Base-by-base conservation (phyloP, 2,797 vertebrate species). In the Lepidocolaptes lacrymiger region DNA sequence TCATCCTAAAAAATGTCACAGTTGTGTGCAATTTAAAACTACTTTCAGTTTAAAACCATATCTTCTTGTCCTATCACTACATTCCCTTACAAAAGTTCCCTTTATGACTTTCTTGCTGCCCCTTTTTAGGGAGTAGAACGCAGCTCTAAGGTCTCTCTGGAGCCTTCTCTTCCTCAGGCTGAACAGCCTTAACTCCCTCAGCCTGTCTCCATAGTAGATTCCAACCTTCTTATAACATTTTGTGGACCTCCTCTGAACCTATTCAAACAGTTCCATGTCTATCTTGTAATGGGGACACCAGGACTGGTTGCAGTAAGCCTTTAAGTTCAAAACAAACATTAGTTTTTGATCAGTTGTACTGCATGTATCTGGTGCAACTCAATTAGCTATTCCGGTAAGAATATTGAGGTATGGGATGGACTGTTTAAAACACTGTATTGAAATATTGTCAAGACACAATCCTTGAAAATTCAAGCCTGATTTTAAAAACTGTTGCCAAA, bases 91-190 rank as follows among this genome's bases (percentile, higher is more conserved):
- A 27, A 14, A 27, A 30, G 30, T 5, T 24, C 10, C 27, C 6
- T 76, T 58, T 64, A 27, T 3, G 0, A 11, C 32, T 64, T 68
- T 85, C 30, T 52, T 66, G 9, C 8, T 61, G 8, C 5, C 3
- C 2, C 8, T 1, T 34, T 85, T 66, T 23, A 48, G 23, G 6
- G 67, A 24, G 0, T 62, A 26, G 12, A 69, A 51, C 3, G 9
- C 13, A 32, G 2, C 28, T 63, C 20, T 16, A 30, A 63, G 3
- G 17, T 73, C 0, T 37, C 51, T 3, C 0, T 3, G 1, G 18
- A 81, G 6, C 6, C 12, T 76, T 58, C 28, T 81, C 20, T 46
- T 51, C 22, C 28, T 3, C 4, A 49, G 43, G 27, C 27, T 69
- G 49, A 69, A 4, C 6, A 69, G 17, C 13, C 19, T 8, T 14